phyloP scores from a whole-genome alignment of 1,140 invertebrate genomes.

The Periplaneta americana region DNA sequence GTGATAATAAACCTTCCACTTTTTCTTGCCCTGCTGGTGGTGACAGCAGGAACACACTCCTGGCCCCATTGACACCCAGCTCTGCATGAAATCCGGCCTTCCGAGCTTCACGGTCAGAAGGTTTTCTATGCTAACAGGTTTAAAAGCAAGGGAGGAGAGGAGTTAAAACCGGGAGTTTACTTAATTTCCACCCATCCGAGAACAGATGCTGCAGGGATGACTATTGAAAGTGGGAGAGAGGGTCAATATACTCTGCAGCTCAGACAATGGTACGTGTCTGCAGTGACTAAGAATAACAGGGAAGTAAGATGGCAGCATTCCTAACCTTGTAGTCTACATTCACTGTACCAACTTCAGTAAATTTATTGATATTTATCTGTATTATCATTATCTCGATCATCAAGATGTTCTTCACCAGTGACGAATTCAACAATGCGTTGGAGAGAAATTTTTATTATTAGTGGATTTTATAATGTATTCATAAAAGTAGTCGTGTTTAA shows the following conservation, averaged over 20 bases:
- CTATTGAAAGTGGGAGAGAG: neutral
- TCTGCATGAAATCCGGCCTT: neutral
- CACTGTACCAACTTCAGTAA: no score
- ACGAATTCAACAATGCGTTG: no score
- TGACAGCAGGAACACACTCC: neutral
- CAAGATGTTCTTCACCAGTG: no score
- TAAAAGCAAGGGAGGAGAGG: neutral
- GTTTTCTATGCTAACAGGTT: neutral
- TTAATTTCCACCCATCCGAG: conserved; percentile 1
- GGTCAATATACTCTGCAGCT: neutral
- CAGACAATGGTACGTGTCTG: neutral
- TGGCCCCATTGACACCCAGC: neutral
- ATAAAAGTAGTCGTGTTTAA: no score
- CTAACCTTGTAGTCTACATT: no score
- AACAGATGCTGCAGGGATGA: neutral
- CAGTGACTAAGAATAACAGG: neutral
- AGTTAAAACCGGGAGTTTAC: neutral
- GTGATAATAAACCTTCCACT: neutral
- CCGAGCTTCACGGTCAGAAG: neutral
- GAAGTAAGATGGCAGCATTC: no score
- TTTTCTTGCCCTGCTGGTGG: neutral
- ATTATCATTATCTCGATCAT: no score
- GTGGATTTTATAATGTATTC: no score
- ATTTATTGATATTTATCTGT: no score
- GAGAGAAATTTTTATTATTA: no score